A percentile compares a stretch with the other conserved stretches of the same genome.
These are phyloP conservation scores for Lordiphosa andalusiaca DNA, from an alignment of 2,888 invertebrate genomes.

Conservation along the genomic window DNA sequence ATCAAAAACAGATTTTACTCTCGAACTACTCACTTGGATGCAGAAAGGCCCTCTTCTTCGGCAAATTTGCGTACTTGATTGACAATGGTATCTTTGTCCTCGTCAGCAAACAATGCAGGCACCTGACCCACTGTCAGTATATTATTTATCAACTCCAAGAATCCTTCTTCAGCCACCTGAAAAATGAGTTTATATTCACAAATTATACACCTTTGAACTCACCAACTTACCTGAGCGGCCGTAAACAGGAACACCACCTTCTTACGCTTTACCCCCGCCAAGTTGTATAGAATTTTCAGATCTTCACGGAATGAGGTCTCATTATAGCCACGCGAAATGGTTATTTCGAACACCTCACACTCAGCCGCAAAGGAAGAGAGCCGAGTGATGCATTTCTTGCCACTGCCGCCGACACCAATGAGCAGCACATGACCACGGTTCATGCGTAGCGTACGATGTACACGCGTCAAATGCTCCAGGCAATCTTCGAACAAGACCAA, in stretches of 20 bases:
- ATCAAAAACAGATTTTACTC: not conserved
- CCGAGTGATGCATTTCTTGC: constrained; percentile 90
- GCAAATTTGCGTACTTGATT: constrained; percentile 86
- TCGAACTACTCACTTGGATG: constrained; percentile 83
- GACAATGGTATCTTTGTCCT: constrained; percentile 92
- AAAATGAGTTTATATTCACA: too few relatives aligned
- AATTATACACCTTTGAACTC: constrained; percentile 82
- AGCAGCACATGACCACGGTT: constrained; percentile 89
- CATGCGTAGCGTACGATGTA: constrained; percentile 92
- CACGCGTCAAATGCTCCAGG: constrained; percentile 92
- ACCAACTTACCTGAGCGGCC: constrained; percentile 89
- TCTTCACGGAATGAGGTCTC: constrained; percentile 92
- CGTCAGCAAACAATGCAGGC: constrained; percentile 92
- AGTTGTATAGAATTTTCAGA: constrained; percentile 88
- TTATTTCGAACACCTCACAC: constrained; percentile 91
- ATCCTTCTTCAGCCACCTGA: constrained; percentile 87
- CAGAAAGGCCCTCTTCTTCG: constrained; percentile 85
- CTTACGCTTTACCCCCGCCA: constrained; percentile 89
- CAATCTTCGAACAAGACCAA: constrained; percentile 95
- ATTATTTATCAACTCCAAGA: constrained; percentile 94
- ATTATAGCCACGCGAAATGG: constrained; percentile 91
- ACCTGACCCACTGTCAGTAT: constrained; percentile 94
- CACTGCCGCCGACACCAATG: constrained; percentile 94
- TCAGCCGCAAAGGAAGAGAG: constrained; percentile 92
- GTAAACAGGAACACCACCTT: constrained; percentile 91